Conservation (phyloP, 2,113 vertebrate genomes). For the Rhinichthys klamathensis region DNA sequence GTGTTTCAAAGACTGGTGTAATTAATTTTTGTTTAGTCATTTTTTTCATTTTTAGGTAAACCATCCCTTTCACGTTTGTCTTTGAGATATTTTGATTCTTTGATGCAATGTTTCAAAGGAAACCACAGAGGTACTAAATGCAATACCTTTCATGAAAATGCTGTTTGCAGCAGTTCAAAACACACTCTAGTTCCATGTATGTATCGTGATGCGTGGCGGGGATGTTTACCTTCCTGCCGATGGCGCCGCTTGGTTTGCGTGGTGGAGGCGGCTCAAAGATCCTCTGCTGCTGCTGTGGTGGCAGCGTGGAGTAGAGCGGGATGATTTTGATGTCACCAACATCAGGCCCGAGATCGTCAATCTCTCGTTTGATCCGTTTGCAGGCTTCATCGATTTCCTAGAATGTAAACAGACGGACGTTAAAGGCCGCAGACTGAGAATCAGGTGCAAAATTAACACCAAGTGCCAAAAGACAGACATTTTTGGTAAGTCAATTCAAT, state of each 20-base stretch:
- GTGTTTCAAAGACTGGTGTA: background rate
- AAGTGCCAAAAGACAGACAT: background rate
- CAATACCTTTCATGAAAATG: background rate
- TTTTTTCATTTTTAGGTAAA: too few relatives aligned
- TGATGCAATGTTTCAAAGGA: background rate
- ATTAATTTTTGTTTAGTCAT: too few relatives aligned
- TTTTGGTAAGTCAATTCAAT: background rate
- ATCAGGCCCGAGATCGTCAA: constrained; percentile 93
- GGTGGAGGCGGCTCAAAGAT: constrained; percentile 96
- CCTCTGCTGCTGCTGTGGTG: constrained; percentile 94
- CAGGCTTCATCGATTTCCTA: constrained; percentile 98
- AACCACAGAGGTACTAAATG: background rate
- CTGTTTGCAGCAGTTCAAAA: background rate
- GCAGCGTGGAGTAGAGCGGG: constrained; percentile 94
- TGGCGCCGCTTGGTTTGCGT: constrained; percentile 91
- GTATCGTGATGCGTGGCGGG: constrained; percentile 23
- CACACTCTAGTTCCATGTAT: background rate
- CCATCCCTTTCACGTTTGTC: background rate
- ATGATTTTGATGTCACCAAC: constrained; percentile 98
- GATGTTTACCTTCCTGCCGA: constrained; percentile 89
- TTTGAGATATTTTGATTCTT: background rate
- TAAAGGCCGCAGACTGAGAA: constrained; percentile 20
- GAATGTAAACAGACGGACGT: constrained; percentile 58
- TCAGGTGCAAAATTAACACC: background rate
- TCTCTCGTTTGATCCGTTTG: constrained; percentile 96